Evolutionary conservation across 2,113 vertebrate species (phyloP).

Genomic region (Rattus rattus): DNA sequence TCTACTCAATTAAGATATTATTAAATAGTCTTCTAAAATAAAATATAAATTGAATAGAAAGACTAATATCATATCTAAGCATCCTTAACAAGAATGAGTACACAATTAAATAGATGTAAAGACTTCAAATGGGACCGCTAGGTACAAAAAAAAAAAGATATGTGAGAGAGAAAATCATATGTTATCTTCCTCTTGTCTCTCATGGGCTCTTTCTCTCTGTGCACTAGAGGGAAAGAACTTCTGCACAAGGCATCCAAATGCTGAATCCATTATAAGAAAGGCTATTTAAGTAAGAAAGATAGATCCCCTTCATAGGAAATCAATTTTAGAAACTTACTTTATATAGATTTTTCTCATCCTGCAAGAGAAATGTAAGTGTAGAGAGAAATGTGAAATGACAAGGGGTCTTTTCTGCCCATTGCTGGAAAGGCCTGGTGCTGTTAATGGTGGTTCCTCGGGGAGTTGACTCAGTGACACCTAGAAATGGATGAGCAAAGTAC

Average conservation of each 20-base stretch:
- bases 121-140: background rate
- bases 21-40: background rate
- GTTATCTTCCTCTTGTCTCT: background rate
- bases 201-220: background rate
- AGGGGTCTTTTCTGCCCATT: conserved; percentile 30
- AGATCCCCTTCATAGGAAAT: conserved; percentile 64
- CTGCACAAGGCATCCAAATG: conserved; percentile 21
- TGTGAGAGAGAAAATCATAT: background rate
- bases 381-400: conserved; percentile 70
- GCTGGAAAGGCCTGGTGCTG: conserved; percentile 16
- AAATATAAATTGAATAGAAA: background rate
- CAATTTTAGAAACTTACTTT: conserved; percentile 72
- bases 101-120: background rate
- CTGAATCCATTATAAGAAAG: conserved; percentile 41
- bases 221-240: background rate
- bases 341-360: conserved; percentile 70
- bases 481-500: conserved; percentile 32
- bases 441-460: background rate
- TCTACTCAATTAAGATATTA: background rate
- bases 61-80: background rate
- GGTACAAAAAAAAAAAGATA: background rate
- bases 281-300: conserved; percentile 71
- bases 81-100: background rate
- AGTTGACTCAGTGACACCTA: conserved; percentile 32
- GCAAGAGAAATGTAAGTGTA: conserved; percentile 65